Percentiles rank a stretch among this genome's conserved stretches.
Conservation (phyloP, 1,140 invertebrate species). For the Drosophila busckii region DNA sequence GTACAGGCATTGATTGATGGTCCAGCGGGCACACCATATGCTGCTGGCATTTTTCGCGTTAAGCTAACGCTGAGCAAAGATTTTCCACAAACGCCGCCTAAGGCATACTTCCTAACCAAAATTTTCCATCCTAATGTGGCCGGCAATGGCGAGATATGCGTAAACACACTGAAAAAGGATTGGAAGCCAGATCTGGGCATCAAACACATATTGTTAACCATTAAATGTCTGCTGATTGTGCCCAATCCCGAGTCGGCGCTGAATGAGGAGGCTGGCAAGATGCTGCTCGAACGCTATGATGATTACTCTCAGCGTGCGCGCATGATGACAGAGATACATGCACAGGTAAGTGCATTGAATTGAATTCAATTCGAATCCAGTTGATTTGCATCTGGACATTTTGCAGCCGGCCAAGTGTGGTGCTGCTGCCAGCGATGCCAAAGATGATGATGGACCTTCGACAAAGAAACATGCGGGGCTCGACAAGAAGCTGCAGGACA, state of each 20-base stretch:
- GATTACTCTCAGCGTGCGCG: constrained; percentile 93
- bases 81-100: constrained; percentile 95
- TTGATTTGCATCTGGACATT: neutral
- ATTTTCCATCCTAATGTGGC: constrained; percentile 99
- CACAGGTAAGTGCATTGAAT: constrained; percentile 78
- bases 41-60: constrained; percentile 91
- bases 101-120: constrained; percentile 97
- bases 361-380: neutral
- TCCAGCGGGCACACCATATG: constrained; percentile 92
- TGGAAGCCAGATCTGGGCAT: constrained; percentile 98
- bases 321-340: constrained; percentile 97
- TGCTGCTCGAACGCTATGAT: constrained; percentile 93
- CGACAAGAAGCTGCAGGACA: constrained; percentile 88
- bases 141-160: constrained; percentile 96
- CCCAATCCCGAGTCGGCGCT: constrained; percentile 96
- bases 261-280: constrained; percentile 95
- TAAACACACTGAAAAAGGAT: constrained; percentile 97
- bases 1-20: constrained; percentile 95
- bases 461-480: constrained; percentile 88
- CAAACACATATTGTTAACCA: constrained; percentile 95
- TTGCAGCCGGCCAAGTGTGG: constrained; percentile 71
- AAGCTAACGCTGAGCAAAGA: constrained; percentile 95
- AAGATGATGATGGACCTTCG: constrained; percentile 84
- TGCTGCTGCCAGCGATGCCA: constrained; percentile 52
- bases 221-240: constrained; percentile 95